A percentile compares a stretch with the other conserved stretches of the same genome.
Evolutionary conservation across 2,888 invertebrate genomes (phyloP).

Genomic region (Drosophila nr. fundita): DNA sequence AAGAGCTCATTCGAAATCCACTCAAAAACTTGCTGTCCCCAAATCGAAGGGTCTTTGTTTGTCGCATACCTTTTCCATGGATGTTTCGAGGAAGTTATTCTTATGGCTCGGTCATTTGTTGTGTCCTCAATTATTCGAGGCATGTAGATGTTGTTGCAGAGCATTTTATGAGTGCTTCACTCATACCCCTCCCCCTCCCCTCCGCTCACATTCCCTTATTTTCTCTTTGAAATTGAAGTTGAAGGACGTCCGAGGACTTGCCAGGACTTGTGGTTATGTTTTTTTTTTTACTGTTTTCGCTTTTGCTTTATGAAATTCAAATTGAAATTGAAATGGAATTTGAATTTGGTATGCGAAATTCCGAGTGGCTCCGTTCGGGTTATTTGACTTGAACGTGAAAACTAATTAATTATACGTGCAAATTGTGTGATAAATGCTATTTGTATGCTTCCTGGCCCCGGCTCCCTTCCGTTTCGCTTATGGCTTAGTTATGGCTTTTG

Average conservation of each 20-base stretch:
- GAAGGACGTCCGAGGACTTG: conserved; percentile 56
- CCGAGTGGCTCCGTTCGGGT: conserved; percentile 23
- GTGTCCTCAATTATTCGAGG: conserved; percentile 38
- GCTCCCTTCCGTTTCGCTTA: conserved; percentile 6
- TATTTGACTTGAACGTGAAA: conserved; percentile 52
- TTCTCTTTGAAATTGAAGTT: conserved; percentile 45
- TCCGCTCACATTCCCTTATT: neutral
- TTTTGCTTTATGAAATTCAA: conserved; percentile 70
- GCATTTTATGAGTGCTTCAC: conserved; percentile 38
- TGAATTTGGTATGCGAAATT: conserved; percentile 42
- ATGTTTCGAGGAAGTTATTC: conserved; percentile 19
- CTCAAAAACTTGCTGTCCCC: neutral
- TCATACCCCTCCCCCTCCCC: no score
- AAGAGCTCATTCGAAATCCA: neutral
- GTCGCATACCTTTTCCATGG: conserved; percentile 17
- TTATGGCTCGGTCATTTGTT: conserved; percentile 35
- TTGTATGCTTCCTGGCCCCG: conserved; percentile 34
- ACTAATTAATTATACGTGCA: conserved; percentile 79
- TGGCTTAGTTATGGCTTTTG: conserved; percentile 7
- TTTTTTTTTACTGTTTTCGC: conserved; percentile 24
- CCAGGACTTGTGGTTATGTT: conserved; percentile 6
- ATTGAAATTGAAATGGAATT: conserved; percentile 50
- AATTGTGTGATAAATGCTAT: conserved; percentile 75
- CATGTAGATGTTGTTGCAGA: conserved; percentile 38
- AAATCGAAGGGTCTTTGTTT: conserved; percentile 25